Percentiles rank a stretch among this genome's conserved stretches.
Conservation (phyloP, 2,888 invertebrate genomes). For the Agonopterix heracliana region DNA sequence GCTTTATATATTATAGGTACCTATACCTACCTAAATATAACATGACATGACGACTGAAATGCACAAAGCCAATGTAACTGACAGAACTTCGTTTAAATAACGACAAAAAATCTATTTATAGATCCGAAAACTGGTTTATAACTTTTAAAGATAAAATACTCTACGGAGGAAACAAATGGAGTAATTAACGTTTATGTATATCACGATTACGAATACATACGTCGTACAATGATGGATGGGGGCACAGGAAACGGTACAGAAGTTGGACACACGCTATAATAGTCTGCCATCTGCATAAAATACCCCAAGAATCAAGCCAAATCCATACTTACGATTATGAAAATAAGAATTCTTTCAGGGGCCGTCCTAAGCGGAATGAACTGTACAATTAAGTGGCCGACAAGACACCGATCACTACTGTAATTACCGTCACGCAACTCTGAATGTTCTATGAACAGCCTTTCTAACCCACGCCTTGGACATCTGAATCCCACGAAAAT, state of each 20-base stretch:
- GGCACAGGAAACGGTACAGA: conserved; percentile 44
- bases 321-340: conserved; percentile 22
- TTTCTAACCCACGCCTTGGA: conserved; percentile 27
- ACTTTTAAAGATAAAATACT: no score
- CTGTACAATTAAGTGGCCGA: conserved; percentile 43
- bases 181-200: conserved; percentile 6
- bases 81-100: no score
- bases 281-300: no score
- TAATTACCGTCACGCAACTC: conserved; percentile 60
- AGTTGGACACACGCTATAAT: conserved; percentile 17
- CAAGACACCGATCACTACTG: conserved; percentile 52
- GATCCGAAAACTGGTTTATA: no score
- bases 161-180: background rate
- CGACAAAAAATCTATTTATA: no score
- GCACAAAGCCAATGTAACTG: no score
- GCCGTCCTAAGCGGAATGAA: no score
- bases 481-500: conserved; percentile 21
- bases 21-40: no score
- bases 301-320: conserved; percentile 14
- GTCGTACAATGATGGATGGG: conserved; percentile 7
- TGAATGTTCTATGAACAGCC: conserved; percentile 24
- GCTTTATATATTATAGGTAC: no score
- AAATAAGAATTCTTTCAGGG: no score
- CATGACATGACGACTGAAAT: no score
- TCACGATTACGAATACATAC: conserved; percentile 1